These are phyloP conservation scores for Tachuris rubrigastra DNA, from an alignment of 2,113 vertebrate genomes.

Conservation along the genomic window DNA sequence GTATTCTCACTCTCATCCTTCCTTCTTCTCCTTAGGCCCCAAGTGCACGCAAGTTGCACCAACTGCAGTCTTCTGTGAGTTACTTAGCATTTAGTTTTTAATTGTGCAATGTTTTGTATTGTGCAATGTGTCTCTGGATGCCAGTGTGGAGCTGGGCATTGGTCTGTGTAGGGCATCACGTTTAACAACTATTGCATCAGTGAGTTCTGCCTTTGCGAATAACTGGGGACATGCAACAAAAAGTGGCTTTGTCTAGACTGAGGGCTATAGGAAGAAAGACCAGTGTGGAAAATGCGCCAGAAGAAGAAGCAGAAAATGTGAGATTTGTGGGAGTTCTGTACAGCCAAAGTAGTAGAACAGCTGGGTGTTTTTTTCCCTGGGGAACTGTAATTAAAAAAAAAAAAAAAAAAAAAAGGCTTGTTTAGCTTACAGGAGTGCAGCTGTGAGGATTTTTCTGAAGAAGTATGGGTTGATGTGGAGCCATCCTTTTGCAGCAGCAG, in stretches of 20 bases:
- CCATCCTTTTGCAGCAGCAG: background rate
- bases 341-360: background rate
- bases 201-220: background rate
- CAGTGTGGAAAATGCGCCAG: fast-evolving
- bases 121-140: background rate
- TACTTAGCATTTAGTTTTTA: background rate
- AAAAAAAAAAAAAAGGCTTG: background rate
- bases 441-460: background rate
- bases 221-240: background rate
- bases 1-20: background rate
- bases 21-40: background rate
- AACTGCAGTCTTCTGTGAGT: background rate
- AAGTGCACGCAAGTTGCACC: background rate
- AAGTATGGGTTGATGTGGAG: background rate
- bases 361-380: background rate
- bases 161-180: background rate
- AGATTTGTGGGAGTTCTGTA: background rate
- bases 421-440: background rate
- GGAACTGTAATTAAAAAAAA: background rate
- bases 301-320: background rate
- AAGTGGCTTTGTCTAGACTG: background rate
- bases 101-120: background rate
- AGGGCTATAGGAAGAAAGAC: background rate
- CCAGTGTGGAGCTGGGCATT: background rate
- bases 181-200: background rate